Percentiles rank a stretch among this genome's conserved stretches.
Evolutionary conservation across 2,888 invertebrate species (phyloP).

Genomic region (Melanostoma scalare): DNA sequence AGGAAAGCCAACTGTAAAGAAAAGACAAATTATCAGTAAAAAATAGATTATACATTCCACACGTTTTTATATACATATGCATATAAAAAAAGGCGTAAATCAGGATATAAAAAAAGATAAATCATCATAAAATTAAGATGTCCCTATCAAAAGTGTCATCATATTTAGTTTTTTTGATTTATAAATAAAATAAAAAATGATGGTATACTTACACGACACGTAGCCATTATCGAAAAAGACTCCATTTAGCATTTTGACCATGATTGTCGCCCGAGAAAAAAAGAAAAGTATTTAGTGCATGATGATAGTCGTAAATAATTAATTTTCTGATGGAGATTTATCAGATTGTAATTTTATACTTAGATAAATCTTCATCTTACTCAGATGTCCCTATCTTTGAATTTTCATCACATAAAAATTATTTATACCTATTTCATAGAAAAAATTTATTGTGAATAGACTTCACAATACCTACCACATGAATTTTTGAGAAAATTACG

Average conservation of each 20-base stretch:
- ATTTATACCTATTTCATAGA: slow-evolving; percentile 1
- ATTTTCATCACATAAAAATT: slow-evolving; percentile 46
- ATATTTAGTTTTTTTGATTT: slow-evolving; percentile 11
- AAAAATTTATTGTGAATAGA: not conserved
- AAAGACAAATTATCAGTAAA: too few species aligned
- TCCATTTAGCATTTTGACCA: too few species aligned
- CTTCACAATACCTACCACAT: not conserved
- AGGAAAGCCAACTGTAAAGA: too few species aligned
- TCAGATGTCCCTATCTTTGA: slow-evolving; percentile 71
- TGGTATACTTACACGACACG: too few species aligned
- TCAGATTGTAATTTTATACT: not conserved
- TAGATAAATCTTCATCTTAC: slow-evolving; percentile 71
- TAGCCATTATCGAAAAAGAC: too few species aligned
- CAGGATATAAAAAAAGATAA: slow-evolving; percentile 22
- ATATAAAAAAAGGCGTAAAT: not conserved
- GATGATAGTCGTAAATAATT: not conserved
- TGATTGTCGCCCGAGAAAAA: not conserved
- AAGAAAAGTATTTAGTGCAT: not conserved
- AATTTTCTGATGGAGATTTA: not conserved
- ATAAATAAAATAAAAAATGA: too few species aligned
- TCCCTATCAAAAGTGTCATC: slow-evolving; percentile 74
- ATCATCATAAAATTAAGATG: slow-evolving; percentile 73
- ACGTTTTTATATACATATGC: not conserved
- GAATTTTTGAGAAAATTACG: not conserved
- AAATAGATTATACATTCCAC: slow-evolving; percentile 1